phyloP scores from a whole-genome alignment of 1,140 invertebrate species.

The Cheumatopsyche charites region DNA sequence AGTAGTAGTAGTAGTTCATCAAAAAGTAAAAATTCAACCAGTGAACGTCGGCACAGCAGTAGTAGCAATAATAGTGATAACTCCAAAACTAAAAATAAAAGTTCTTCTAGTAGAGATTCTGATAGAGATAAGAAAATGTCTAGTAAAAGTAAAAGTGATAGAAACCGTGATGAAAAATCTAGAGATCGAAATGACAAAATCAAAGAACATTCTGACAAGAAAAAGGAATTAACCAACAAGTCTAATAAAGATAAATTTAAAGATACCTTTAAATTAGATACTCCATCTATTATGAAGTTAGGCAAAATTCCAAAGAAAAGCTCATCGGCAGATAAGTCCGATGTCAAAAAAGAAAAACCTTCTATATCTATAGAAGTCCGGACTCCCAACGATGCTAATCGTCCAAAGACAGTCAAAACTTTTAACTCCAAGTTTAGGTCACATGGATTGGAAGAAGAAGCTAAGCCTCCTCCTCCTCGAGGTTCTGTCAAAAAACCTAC shows the following conservation, averaged over 20 bases:
- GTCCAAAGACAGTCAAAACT: constrained; percentile 86
- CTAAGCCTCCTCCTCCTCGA: constrained; percentile 76
- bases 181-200: constrained; percentile 35
- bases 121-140: constrained; percentile 50
- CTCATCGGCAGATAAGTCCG: constrained; percentile 49
- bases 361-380: constrained; percentile 81
- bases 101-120: constrained; percentile 51
- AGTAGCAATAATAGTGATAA: constrained; percentile 1
- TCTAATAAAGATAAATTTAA: constrained; percentile 73
- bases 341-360: constrained; percentile 69
- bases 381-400: constrained; percentile 68
- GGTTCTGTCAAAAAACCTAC: constrained; percentile 65
- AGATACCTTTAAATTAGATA: constrained; percentile 54
- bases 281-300: constrained; percentile 66
- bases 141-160: constrained; percentile 57
- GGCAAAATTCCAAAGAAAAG: constrained; percentile 78
- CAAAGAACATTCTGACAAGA: constrained; percentile 51
- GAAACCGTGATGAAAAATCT: constrained; percentile 44
- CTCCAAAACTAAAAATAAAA: constrained; percentile 56
- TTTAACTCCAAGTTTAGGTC: constrained; percentile 87
- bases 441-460: constrained; percentile 82
- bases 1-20: constrained; percentile 61
- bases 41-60: constrained; percentile 51
- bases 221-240: constrained; percentile 60
- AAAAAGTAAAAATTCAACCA: constrained; percentile 50